These are phyloP conservation scores for Cyprinodon tularosa DNA, from an alignment of 2,113 vertebrate species.

Conservation along the genomic window DNA sequence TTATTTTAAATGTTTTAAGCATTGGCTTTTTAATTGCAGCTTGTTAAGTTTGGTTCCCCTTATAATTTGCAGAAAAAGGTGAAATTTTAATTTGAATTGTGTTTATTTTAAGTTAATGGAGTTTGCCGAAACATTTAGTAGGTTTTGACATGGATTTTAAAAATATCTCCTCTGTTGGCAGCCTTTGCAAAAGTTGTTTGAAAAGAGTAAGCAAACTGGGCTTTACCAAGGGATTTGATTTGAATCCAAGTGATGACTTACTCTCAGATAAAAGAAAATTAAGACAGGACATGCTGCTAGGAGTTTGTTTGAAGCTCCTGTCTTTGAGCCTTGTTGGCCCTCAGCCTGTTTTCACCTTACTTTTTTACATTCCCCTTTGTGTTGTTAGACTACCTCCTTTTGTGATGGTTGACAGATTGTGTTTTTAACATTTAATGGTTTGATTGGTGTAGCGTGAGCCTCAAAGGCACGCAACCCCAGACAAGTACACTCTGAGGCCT, in stretches of 20 bases:
- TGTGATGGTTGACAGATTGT: conserved; percentile 51
- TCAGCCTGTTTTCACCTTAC: conserved; percentile 44
- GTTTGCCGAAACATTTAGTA: conserved; percentile 29
- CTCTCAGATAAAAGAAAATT: conserved; percentile 16
- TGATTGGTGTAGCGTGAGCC: conserved; percentile 57
- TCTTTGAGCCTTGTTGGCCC: conserved; percentile 50
- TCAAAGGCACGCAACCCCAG: conserved; percentile 57
- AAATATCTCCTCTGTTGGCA: conserved; percentile 2
- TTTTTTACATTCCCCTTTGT: conserved; percentile 34
- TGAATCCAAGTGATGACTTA: conserved; percentile 70
- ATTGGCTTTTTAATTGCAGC: not conserved
- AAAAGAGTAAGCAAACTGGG: conserved; percentile 52
- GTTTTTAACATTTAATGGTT: conserved; percentile 55
- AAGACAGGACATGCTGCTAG: conserved; percentile 70
- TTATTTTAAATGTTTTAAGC: too few species aligned
- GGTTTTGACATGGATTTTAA: conserved; percentile 43
- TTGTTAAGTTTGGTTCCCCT: not conserved
- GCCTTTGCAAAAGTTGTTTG: conserved; percentile 41
- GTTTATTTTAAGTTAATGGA: conserved; percentile 16
- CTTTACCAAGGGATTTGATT: conserved; percentile 54
- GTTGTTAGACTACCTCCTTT: conserved; percentile 38
- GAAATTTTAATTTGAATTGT: not conserved
- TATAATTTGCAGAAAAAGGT: too few species aligned
- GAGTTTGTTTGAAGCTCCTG: conserved; percentile 49
- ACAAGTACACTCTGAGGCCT: conserved; percentile 15